Percentiles rank a stretch among this genome's conserved stretches.
Conservation (phyloP, 2,797 vertebrate genomes). For the Pogoniulus pusillus region DNA sequence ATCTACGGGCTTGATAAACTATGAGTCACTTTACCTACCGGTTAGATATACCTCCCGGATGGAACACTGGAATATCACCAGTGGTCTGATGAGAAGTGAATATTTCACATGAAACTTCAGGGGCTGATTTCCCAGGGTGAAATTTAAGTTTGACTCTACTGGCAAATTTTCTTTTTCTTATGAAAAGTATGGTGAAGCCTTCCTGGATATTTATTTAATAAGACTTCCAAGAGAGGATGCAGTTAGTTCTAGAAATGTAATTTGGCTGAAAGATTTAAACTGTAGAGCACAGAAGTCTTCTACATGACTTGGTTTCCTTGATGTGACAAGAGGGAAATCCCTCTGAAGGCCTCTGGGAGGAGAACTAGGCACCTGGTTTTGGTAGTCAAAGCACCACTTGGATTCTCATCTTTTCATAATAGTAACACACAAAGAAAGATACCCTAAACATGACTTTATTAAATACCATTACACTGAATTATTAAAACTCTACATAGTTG, state of each 20-base stretch:
- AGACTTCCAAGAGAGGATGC: neutral
- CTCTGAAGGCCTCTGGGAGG: neutral
- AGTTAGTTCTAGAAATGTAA: neutral
- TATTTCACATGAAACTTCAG: neutral
- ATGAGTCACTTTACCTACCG: neutral
- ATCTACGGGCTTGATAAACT: neutral
- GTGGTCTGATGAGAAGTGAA: neutral
- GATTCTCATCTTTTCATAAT: neutral
- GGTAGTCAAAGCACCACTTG: neutral
- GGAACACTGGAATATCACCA: neutral
- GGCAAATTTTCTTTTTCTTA: neutral
- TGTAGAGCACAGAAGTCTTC: neutral
- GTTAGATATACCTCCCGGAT: neutral
- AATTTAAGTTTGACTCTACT: neutral
- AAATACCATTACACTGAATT: neutral
- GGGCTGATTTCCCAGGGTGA: neutral
- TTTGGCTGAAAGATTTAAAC: neutral
- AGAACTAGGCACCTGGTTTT: neutral
- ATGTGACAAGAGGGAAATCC: neutral
- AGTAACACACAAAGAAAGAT: neutral
- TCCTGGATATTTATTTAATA: neutral
- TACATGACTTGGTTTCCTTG: neutral
- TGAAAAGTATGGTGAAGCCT: neutral
- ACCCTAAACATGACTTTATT: neutral
- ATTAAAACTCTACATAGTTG: neutral